Evolutionary conservation across 2,888 invertebrate genomes (phyloP), one percentile per base, ranked within the genome.

Genomic region (Osedax fenrisi): DNA sequence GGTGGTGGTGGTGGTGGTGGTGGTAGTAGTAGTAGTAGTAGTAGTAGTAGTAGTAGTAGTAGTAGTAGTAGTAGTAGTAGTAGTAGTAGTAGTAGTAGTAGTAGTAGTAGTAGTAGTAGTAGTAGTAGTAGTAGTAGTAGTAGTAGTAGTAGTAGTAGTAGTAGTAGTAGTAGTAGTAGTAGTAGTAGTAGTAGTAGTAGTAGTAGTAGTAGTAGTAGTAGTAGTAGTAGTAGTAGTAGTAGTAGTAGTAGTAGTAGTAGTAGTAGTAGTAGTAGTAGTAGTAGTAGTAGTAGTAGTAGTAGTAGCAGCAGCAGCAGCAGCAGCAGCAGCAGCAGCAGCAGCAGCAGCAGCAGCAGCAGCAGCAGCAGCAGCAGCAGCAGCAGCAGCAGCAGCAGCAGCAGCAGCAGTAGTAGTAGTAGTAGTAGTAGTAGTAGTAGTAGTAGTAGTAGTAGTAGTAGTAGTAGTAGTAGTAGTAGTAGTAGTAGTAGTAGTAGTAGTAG

Each of bases 1-100:
- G 76, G 72, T 75, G 72, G 59, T 75, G 75, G 71, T 77, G 76
- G 72, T 75, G 75, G 56, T 77, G 76, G 72, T 75, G 72, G 74
- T 64, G 27, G 64, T 25, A 75, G 74, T 75, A 75, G 73, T 75
- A 64, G 73, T 75, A 75, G 75, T 72, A 72, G 72, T 72, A 74
- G 74, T 64, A 64, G 64, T 25, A 75, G 74, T 75, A 75, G 73
- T 75, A 64, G 73, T 75, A 75, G 75, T 72, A 72, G 72, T 72
- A 72, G 72, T 72, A 72, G 72, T 72, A 72, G 72, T 72, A 72
- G 72, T 72, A 72, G 72, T 72, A 72, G 72, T 72, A 72, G 72
- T 72, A 72, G 72, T 72, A 72, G 72, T 59, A 72, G 72, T 69
- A 72, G 70, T 59, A 72, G 75, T 75, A 75, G 75, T 75, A 75